Evolutionary conservation across 2,797 vertebrate species (phyloP).

Genomic region (Siniperca obscura): DNA sequence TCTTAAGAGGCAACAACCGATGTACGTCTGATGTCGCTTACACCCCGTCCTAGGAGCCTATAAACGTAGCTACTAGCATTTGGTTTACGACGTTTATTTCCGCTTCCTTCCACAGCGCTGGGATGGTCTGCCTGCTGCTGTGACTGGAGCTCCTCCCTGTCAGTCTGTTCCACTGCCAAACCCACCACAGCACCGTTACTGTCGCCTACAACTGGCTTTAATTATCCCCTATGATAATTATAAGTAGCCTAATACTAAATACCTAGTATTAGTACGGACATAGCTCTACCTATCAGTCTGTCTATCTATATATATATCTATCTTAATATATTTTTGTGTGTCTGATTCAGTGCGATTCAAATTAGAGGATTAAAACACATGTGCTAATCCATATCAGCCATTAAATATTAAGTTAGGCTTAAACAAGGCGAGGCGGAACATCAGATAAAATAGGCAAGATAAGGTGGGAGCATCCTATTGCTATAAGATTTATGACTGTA

Average conservation of each 20-base stretch:
- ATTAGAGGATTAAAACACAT: not conserved
- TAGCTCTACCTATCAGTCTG: not conserved
- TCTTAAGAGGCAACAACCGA: slow-evolving; percentile 60
- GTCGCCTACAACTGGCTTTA: not conserved
- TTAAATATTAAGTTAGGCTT: not conserved
- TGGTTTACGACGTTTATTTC: slow-evolving; percentile 78
- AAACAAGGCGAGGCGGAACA: not conserved
- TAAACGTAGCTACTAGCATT: slow-evolving; percentile 68
- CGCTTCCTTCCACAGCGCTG: slow-evolving; percentile 79
- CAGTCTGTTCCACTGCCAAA: slow-evolving; percentile 31
- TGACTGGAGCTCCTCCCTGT: slow-evolving; percentile 66
- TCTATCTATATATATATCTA: not conserved
- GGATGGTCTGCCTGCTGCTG: slow-evolving; percentile 53
- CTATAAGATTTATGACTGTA: not conserved
- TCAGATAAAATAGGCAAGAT: not conserved
- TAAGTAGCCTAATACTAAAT: not conserved
- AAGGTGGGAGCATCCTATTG: not conserved
- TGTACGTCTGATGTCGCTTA: slow-evolving; percentile 56
- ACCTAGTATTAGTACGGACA: not conserved
- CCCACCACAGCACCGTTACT: not conserved
- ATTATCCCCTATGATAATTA: not conserved
- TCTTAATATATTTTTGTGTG: not conserved
- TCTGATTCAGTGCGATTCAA: not conserved
- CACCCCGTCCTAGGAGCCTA: slow-evolving; percentile 63
- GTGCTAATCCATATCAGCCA: not conserved